Evolutionary conservation across 2,888 invertebrate species (phyloP).

Genomic region (Xanthorhoe spadicearia): DNA sequence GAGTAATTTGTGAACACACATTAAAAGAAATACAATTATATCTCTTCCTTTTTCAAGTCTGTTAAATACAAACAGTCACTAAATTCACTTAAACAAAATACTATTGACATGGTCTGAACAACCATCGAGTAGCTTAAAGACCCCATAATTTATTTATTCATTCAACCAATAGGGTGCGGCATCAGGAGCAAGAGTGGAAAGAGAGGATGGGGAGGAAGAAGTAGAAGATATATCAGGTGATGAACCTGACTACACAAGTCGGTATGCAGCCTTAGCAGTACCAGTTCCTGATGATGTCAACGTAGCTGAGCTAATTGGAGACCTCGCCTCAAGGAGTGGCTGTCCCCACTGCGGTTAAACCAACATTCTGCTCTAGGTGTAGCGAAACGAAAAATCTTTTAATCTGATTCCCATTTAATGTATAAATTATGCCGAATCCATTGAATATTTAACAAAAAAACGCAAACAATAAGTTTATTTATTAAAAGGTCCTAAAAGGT

Average conservation of each 20-base stretch:
- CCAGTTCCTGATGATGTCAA: conserved; percentile 62
- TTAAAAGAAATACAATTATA: too few species aligned
- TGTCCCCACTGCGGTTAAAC: background rate
- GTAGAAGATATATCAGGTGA: background rate
- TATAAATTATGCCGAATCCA: background rate
- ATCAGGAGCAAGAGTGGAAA: conserved; percentile 35
- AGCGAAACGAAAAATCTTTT: background rate
- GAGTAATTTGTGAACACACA: too few species aligned
- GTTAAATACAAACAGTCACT: too few species aligned
- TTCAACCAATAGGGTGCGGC: too few species aligned
- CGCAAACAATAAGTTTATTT: conserved; percentile 16
- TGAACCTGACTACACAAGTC: conserved; percentile 56
- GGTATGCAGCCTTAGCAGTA: conserved; percentile 67
- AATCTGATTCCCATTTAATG: conserved; percentile 13
- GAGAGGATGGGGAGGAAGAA: background rate
- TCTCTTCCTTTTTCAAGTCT: too few species aligned
- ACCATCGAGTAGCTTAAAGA: too few species aligned
- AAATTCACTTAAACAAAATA: too few species aligned
- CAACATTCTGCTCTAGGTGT: conserved; percentile 1
- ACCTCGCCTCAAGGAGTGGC: conserved; percentile 41
- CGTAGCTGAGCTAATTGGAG: conserved; percentile 55
- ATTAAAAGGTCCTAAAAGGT: conserved; percentile 19
- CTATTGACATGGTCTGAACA: too few species aligned
- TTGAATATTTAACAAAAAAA: conserved; percentile 12
- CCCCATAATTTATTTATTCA: too few species aligned